Conservation (phyloP, 2,888 invertebrate genomes). For the Epinotia demarniana region DNA sequence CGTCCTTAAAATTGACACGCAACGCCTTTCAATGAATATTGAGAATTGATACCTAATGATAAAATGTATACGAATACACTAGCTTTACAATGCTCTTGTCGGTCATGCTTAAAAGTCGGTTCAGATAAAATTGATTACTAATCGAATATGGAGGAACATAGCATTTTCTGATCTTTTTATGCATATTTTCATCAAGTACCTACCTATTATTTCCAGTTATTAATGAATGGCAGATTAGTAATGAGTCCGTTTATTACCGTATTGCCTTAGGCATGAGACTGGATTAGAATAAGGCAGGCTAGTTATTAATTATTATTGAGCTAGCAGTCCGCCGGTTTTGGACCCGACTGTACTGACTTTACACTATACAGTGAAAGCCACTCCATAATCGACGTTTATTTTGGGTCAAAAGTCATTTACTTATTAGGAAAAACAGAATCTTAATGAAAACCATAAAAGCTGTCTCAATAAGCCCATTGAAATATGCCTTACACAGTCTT, state of each 20-base stretch:
- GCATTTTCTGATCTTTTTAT: neutral
- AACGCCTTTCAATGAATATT: too few relatives aligned
- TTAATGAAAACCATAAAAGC: constrained; percentile 35
- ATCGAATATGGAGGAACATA: neutral
- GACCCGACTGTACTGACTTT: neutral
- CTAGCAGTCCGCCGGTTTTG: neutral
- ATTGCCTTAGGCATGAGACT: neutral
- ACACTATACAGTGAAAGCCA: constrained; percentile 18
- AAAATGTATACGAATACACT: too few relatives aligned
- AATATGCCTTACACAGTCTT: neutral
- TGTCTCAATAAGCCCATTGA: constrained; percentile 20
- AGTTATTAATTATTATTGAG: neutral
- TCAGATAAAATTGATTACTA: neutral
- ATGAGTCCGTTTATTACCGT: neutral
- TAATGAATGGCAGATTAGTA: neutral
- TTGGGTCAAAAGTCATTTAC: constrained; percentile 37
- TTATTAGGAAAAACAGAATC: constrained; percentile 34
- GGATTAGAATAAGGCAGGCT: neutral
- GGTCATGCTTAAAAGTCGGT: too few relatives aligned
- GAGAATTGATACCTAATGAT: too few relatives aligned
- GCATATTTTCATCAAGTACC: too few relatives aligned
- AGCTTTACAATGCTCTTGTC: too few relatives aligned
- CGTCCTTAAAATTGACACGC: too few relatives aligned
- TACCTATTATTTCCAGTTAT: neutral
- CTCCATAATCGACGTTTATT: constrained; percentile 10